Evolutionary conservation across 2,113 vertebrate species (phyloP).

Genomic region (Bungarus multicinctus): DNA sequence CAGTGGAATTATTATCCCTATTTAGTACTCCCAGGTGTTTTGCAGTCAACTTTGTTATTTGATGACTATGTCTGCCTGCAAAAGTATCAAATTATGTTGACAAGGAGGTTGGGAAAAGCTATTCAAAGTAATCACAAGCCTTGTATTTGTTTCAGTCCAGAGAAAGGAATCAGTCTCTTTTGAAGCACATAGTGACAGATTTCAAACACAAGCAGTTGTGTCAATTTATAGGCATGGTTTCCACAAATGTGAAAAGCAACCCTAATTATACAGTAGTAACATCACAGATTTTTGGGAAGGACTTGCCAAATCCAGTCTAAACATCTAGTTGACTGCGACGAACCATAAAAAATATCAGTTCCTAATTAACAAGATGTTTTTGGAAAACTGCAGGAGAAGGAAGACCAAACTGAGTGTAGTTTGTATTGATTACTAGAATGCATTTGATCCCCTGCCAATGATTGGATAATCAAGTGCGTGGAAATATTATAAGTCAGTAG

Average conservation of each 20-base stretch:
- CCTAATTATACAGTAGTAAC: neutral
- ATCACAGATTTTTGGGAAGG: neutral
- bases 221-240: neutral
- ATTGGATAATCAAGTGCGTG: neutral
- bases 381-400: neutral
- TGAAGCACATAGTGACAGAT: neutral
- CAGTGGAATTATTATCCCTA: neutral
- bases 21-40: neutral
- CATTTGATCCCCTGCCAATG: neutral
- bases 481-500: neutral
- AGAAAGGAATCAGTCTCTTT: neutral
- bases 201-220: neutral
- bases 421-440: neutral
- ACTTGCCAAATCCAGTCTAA: neutral
- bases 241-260: neutral
- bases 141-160: neutral
- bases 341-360: neutral
- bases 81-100: neutral
- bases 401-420: neutral
- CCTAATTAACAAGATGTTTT: neutral
- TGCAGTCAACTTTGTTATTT: slow-evolving; percentile 39
- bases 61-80: slow-evolving; percentile 18
- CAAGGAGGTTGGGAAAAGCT: neutral
- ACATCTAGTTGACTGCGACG: neutral
- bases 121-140: neutral